Percentiles rank a stretch among this genome's conserved stretches.
phyloP scores from a whole-genome alignment of 2,797 vertebrate species.

The Anguilla megastoma region DNA sequence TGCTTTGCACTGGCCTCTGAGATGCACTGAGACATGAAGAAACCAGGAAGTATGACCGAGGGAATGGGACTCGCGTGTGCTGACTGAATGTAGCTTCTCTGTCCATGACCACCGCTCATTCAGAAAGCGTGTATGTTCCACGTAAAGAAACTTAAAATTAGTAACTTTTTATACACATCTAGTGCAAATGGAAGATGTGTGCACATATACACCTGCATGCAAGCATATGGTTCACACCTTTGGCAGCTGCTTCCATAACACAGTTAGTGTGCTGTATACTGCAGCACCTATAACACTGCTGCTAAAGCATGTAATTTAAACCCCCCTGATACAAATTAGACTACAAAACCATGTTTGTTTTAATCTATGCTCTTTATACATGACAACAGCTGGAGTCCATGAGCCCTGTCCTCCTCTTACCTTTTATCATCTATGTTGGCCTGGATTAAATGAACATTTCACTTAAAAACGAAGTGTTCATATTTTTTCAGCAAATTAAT shows the following conservation, averaged over 20 bases:
- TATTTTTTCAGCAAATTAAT: not conserved
- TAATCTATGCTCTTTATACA: not conserved
- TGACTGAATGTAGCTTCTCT: not conserved
- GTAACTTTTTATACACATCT: not conserved
- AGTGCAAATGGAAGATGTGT: not conserved
- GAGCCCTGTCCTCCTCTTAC: not conserved
- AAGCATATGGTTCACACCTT: not conserved
- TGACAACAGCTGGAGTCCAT: not conserved
- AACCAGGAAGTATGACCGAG: not conserved
- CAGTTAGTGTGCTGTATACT: not conserved
- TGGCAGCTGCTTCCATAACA: conserved; percentile 44
- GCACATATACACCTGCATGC: not conserved
- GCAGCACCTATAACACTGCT: not conserved
- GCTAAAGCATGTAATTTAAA: not conserved
- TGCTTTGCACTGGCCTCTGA: conserved; percentile 46
- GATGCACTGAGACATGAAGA: conserved; percentile 10
- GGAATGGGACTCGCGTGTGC: not conserved
- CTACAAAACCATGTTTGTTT: not conserved
- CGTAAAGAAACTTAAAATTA: not conserved
- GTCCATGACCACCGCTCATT: not conserved
- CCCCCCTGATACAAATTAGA: not conserved
- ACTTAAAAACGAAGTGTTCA: not conserved
- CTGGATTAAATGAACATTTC: conserved; percentile 4
- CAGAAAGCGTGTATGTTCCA: not conserved
- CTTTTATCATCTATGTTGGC: not conserved